Evolutionary conservation across 2,888 invertebrate genomes (phyloP).

Genomic region (Thereva nobilitata): DNA sequence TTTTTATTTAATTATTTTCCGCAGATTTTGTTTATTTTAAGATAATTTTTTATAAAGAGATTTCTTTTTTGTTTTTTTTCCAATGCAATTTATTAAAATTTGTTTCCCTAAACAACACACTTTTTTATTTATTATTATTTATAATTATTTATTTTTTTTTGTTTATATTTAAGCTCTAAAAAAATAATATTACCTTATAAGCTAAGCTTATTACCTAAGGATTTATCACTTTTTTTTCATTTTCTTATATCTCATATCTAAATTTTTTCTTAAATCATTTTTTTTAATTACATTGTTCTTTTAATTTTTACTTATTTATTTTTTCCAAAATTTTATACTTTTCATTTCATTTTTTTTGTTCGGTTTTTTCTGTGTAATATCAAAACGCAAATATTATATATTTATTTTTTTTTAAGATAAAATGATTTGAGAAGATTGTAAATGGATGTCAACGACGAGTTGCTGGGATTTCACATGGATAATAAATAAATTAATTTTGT

Average conservation of each 20-base stretch:
- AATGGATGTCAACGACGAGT: no score
- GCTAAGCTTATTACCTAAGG: constrained; percentile 19
- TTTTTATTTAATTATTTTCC: background rate
- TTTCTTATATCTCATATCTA: constrained; percentile 21
- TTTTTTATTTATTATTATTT: constrained; percentile 8
- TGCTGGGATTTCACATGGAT: no score
- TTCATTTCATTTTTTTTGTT: constrained; percentile 4
- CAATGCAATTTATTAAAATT: constrained; percentile 23
- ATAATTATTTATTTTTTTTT: background rate
- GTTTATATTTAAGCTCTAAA: constrained; percentile 21
- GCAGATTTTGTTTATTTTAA: constrained; percentile 1
- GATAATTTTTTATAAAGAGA: constrained; percentile 20
- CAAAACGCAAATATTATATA: constrained; percentile 38
- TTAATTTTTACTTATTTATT: constrained; percentile 19
- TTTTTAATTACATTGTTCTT: constrained; percentile 7
- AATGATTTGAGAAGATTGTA: no score
- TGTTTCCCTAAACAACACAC: constrained; percentile 34
- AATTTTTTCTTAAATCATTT: constrained; percentile 9
- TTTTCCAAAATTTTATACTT: background rate
- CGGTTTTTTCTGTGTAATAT: constrained; percentile 43
- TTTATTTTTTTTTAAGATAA: no score
- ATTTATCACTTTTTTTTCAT: constrained; percentile 29
- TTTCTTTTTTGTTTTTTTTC: constrained; percentile 7
- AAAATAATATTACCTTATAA: constrained; percentile 35
- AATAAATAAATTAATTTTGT: no score